phyloP scores from a whole-genome alignment of 2,888 invertebrate species.

The Micoletzkya japonica region DNA sequence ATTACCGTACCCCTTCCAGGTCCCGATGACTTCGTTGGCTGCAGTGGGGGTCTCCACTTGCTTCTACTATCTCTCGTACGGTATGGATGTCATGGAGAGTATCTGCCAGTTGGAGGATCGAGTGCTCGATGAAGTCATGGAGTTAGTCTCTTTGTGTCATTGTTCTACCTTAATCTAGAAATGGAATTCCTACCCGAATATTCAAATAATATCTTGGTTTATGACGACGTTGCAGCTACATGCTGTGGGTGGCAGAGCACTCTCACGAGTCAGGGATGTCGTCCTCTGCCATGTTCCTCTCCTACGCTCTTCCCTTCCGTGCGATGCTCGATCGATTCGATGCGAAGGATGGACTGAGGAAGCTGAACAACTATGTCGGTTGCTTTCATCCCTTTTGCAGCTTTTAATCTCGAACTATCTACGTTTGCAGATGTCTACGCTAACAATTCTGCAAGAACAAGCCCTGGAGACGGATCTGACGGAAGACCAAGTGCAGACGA shows the following conservation, averaged over 20 bases:
- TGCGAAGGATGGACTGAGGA: conserved; percentile 86
- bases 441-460: conserved; percentile 82
- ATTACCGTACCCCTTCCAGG: conserved; percentile 66
- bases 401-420: not conserved
- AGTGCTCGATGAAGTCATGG: conserved; percentile 55
- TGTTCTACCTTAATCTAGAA: not conserved
- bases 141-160: conserved; percentile 40
- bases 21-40: conserved; percentile 73
- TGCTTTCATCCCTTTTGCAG: not conserved
- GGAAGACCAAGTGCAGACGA: conserved; percentile 86
- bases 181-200: too few species aligned
- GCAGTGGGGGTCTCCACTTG: conserved; percentile 95
- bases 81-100: conserved; percentile 95
- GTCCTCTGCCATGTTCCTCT: conserved; percentile 97
- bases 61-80: conserved; percentile 87
- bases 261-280: conserved; percentile 96
- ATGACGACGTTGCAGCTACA: conserved; percentile 78
- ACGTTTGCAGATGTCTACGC: conserved; percentile 75
- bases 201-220: too few species aligned
- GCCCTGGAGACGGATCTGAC: conserved; percentile 68
- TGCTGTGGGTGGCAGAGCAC: conserved; percentile 90
- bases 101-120: conserved; percentile 76
- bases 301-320: conserved; percentile 80
- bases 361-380: conserved; percentile 85
- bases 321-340: conserved; percentile 93